Evolutionary conservation across 1,140 invertebrate genomes (phyloP), one percentile per base, ranked within the genome.

Genomic region (Zaprionus inermis): DNA sequence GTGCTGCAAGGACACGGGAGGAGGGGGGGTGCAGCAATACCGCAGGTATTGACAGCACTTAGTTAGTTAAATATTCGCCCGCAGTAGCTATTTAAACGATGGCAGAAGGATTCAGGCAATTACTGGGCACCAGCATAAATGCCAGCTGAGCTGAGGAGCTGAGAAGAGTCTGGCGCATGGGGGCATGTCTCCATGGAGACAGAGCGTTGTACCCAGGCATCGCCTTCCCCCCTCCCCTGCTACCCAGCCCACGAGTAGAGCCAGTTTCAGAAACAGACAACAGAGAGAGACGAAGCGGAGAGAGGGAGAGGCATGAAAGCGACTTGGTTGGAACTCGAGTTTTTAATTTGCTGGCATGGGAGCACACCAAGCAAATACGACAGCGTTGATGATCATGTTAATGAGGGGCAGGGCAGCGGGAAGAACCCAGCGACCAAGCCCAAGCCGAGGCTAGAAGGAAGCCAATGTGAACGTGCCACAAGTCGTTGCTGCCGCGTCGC

Each of bases 371-470:
- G 84, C 80, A 89, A 88, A 89, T 89, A 88, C 84, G 84, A 88
- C 84, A 89, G 84, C 84, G 84, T 84, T 88, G 84, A 88, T 89
- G 84, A 89, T 88, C 84, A 84, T 88, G 84, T 89, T 88, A 88
- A 89, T 89, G 84, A 89, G 84, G 84, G 84, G 79, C 79, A 63
- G 84, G 63, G 57, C 69, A 68, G 52, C 36, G 55, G 51, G 44
- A 18, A 32, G 28, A 10, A 30, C n/a, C 41, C 20, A 34, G 12
- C n/a, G n/a, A n/a, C n/a, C n/a, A n/a, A n/a, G n/a, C n/a, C n/a
- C n/a, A n/a, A n/a, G n/a, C n/a, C n/a, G n/a, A n/a, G n/a, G 16
- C 14, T 30, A 59, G 22, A 11, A 24, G 32, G n/a, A 10, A 32
- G 44, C 65, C 18, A 32, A 2, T 10, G 5, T 68, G 57, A 61